Percentiles rank a stretch among this genome's conserved stretches.
Conservation (phyloP, 2,888 invertebrate species). For the Aphidoletes aphidimyza region DNA sequence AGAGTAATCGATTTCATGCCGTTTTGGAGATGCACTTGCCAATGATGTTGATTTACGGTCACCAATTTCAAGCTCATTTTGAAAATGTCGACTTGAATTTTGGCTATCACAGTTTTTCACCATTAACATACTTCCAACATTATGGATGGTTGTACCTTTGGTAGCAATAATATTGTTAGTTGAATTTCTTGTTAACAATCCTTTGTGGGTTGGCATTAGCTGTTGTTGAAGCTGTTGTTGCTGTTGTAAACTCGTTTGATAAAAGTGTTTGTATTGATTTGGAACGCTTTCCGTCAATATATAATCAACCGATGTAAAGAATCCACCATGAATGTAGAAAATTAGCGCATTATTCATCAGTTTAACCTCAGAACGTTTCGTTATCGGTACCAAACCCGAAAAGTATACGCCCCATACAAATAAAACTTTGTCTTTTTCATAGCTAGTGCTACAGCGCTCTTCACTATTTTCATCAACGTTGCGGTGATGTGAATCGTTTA, state of each 20-base stretch:
- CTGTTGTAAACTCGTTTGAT: background rate
- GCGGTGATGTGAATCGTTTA: conserved; percentile 60
- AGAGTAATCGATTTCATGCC: background rate
- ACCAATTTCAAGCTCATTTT: background rate
- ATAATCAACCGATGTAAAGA: conserved; percentile 76
- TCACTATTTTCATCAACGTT: conserved; percentile 61
- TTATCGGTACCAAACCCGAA: conserved; percentile 80
- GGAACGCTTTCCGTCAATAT: conserved; percentile 67
- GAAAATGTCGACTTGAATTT: background rate
- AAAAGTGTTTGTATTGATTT: conserved; percentile 55
- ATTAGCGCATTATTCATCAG: conserved; percentile 71
- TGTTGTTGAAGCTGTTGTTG: background rate
- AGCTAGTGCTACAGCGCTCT: background rate
- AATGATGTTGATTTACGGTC: background rate
- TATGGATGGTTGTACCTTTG: background rate
- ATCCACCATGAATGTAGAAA: conserved; percentile 89
- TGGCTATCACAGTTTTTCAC: conserved; percentile 40
- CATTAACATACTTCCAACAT: background rate
- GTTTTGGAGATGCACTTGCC: background rate
- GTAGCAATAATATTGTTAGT: conserved; percentile 3
- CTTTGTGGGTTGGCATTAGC: too few species aligned
- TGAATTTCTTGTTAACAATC: background rate
- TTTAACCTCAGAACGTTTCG: conserved; percentile 60
- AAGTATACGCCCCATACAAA: conserved; percentile 89
- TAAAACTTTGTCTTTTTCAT: conserved; percentile 69